These are phyloP conservation scores for Sterrhoptilus dennistouni DNA, from an alignment of 2,113 vertebrate genomes.

Conservation along the genomic window DNA sequence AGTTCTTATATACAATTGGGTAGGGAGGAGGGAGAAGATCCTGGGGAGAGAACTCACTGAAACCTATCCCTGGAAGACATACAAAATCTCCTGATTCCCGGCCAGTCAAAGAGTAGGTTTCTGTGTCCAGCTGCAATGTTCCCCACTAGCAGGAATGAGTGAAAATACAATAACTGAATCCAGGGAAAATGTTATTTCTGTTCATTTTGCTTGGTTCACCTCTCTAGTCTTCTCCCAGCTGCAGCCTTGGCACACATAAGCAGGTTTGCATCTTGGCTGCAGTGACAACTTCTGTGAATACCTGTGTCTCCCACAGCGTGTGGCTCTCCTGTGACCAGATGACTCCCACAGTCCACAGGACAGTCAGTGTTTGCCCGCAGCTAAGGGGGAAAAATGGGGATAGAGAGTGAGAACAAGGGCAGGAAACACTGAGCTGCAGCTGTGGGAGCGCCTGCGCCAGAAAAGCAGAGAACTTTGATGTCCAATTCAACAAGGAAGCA, in stretches of 20 bases:
- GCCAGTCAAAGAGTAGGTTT: neutral
- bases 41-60: neutral
- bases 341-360: neutral
- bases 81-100: neutral
- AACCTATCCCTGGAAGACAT: neutral
- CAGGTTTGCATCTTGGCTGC: neutral
- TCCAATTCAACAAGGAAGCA: neutral
- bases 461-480: neutral
- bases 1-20: neutral
- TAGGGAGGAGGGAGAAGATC: neutral
- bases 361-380: no score
- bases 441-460: neutral
- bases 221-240: neutral
- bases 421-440: neutral
- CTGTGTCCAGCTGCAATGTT: neutral
- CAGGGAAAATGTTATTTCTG: neutral
- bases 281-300: neutral
- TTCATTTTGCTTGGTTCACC: neutral
- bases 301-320: neutral
- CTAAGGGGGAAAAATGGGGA: neutral
- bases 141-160: neutral
- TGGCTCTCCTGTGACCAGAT: neutral
- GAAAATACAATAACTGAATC: neutral
- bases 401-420: rapidly evolving
- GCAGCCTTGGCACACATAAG: neutral